Evolutionary conservation across 2,113 vertebrate genomes (phyloP), one percentile per base, ranked within the genome.

Genomic region (Rhynchopsitta pachyrhyncha): DNA sequence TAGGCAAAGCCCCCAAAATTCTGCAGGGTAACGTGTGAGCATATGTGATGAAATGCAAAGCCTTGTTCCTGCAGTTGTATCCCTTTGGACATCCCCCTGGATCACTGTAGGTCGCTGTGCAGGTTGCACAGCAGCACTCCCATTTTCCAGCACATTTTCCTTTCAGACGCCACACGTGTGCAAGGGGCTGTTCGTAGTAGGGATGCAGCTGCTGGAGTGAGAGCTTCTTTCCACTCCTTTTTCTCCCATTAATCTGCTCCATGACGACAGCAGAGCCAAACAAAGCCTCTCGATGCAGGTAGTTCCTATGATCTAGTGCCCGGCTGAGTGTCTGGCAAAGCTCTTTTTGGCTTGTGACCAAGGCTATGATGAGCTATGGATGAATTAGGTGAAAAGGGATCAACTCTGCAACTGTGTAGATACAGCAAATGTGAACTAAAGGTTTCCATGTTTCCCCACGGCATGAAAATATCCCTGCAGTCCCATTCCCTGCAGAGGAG

Each of bases 171-270:
- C 82, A 42, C 17, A 5, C 11, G 7, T 55, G 68, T 74, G 11
- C 37, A 3, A 60, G 60, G 42, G 82, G 71, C 79, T 93, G 79
- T 57, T 90, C 5, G 0, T 14, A 35, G 0, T 14, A 35, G 76
- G 64, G 88, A 22, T 37, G 85, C 82, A 81, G 92, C 93, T 92
- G 75, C 85, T 2, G 3, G 64, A 68, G 75, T 0, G 4, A 82
- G 76, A 90, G 84, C 73, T 92, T 81, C 89, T 93, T 95, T 79
- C 90, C 80, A 39, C 82, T 94, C 57, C 50, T 92, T 92, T 94
- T 90, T 88, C 76, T 83, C 39, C 91, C 73, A 81, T 94, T 78
- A 86, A 88, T 94, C 68, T 86, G 31, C 86, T 85, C 66, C 6
- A 10, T 78, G 80, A 93, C 3, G 76, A 92, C 88, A 86, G 83